phyloP scores from a whole-genome alignment of 2,888 invertebrate species.

The Branchellion lobata region DNA sequence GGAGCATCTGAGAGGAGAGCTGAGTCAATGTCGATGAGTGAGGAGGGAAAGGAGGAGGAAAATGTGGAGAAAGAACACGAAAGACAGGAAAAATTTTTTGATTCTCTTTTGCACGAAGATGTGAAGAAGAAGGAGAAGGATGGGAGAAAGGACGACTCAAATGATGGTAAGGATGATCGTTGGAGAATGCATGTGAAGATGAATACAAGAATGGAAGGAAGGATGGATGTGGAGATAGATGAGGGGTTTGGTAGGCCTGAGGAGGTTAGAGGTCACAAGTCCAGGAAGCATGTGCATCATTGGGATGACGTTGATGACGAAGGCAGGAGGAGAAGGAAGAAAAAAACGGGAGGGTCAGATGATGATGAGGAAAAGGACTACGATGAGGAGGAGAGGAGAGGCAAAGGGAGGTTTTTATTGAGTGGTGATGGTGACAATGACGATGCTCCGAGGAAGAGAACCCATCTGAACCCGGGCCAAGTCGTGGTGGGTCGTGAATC shows the following conservation, averaged over 20 bases:
- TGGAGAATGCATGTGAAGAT: neutral
- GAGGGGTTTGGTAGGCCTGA: neutral
- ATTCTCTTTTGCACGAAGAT: no score
- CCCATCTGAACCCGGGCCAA: neutral
- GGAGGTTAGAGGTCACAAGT: neutral
- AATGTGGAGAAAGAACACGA: neutral
- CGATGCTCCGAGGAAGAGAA: neutral
- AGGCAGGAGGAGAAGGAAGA: neutral
- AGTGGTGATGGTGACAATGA: constrained; percentile 38
- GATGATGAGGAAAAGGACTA: neutral
- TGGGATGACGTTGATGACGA: neutral
- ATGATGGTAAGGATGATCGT: neutral
- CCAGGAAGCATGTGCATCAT: neutral
- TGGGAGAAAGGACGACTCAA: no score
- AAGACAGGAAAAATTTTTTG: no score
- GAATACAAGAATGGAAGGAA: neutral
- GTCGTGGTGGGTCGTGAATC: no score
- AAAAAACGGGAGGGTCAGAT: neutral
- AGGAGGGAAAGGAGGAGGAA: neutral
- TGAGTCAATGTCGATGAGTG: neutral
- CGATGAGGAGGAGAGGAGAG: neutral
- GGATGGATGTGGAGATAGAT: neutral
- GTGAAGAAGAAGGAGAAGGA: no score
- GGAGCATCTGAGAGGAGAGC: neutral
- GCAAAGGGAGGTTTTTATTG: neutral